Evolutionary conservation across 2,797 vertebrate species (phyloP), one percentile per base, ranked within the genome.

Genomic region (Dermochelys coriacea): DNA sequence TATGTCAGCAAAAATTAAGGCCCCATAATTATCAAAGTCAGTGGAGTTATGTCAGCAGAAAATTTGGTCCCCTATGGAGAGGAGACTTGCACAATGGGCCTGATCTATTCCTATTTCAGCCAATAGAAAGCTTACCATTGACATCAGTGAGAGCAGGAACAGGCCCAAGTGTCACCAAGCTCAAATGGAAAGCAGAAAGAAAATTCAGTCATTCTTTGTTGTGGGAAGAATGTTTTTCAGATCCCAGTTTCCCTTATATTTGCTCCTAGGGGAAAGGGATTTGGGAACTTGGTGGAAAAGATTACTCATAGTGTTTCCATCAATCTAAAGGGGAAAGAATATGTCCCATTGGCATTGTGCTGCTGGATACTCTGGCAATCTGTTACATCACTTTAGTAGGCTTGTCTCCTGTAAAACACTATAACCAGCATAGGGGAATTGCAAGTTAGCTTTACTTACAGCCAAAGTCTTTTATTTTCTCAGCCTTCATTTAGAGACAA

Each of bases 71-170:
- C 45, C 45, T 49, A 15, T 31, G 80, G 52, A 31, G 80, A 92
- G 93, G 91, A 92, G 29, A 93, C 95, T 94, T 87, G 59, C 77
- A 91, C 84, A 94, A 84, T 82, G 93, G 57, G 80, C 51, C 92
- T 59, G 93, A 93, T 94, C 85, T 96, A 85, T 87, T 94, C 80
- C 37, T 84, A 8, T 89, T 95, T 96, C 93, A 93, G 68, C 93
- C 91, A 91, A 91, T 61, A 88, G 78, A 49, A 95, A 89, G 80
- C 84, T 82, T 34, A 50, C 88, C 92, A 86, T 84, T 89, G 59
- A 80, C 88, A 83, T 94, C 92, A 84, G 78, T 78, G 91, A 86
- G 88, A 95, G 74, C 82, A 61, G 82, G 84, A 94, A 91, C 85
- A 89, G 86, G 64, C 86, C 90, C 84, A 95, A 91, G 51, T 50